These are phyloP conservation scores for Bovichtus variegatus DNA, from an alignment of 2,797 vertebrate genomes.

Conservation along the genomic window DNA sequence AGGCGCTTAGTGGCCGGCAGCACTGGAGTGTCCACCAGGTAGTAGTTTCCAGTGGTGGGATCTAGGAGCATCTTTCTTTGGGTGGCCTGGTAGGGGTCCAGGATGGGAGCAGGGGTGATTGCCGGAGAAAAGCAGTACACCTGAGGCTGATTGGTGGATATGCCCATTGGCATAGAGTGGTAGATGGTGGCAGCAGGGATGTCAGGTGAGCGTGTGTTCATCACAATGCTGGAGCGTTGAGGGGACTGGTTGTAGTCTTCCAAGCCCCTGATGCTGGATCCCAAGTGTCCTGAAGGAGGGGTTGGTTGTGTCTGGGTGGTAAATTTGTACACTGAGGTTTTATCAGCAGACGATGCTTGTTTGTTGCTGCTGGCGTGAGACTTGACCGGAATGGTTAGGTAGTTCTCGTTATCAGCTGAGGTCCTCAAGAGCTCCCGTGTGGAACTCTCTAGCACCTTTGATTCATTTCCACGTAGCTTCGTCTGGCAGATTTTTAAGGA, in stretches of 20 bases:
- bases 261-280: conserved; percentile 42
- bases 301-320: conserved; percentile 35
- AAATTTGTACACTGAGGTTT: conserved; percentile 54
- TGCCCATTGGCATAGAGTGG: conserved; percentile 85
- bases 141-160: conserved; percentile 83
- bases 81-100: conserved; percentile 87
- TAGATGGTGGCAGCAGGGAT: conserved; percentile 85
- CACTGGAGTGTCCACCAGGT: conserved; percentile 93
- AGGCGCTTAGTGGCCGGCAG: conserved; percentile 90
- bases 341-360: conserved; percentile 47
- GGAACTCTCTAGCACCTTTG: conserved; percentile 55
- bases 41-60: conserved; percentile 94
- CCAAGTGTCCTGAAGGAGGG: conserved; percentile 44
- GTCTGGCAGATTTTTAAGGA: conserved; percentile 61
- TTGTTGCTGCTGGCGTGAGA: conserved; percentile 55
- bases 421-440: conserved; percentile 41
- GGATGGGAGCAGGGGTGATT: conserved; percentile 72
- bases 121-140: conserved; percentile 89
- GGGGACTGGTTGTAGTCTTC: conserved; percentile 60
- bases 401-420: conserved; percentile 86
- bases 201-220: conserved; percentile 77
- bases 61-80: conserved; percentile 97
- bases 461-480: conserved; percentile 35
- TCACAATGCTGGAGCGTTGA: conserved; percentile 64
- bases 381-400: conserved; percentile 90